Conservation (phyloP, 2,888 invertebrate genomes). For the Ectemnius cavifrons region DNA sequence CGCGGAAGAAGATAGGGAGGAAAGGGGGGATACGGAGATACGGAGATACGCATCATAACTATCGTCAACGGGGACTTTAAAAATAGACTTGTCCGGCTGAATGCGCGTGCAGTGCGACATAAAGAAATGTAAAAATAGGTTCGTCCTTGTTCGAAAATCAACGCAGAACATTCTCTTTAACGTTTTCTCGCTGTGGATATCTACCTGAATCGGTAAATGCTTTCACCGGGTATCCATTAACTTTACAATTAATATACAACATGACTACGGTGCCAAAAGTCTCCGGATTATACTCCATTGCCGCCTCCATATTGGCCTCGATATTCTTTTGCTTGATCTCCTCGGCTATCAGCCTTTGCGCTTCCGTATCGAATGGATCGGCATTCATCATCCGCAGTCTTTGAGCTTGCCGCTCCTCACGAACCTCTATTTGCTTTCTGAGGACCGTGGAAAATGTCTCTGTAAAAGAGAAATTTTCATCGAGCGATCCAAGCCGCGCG, state of each 20-base stretch:
- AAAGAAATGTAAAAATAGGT: conserved; percentile 46
- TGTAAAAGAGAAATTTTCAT: conserved; percentile 62
- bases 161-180: not conserved
- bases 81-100: conserved; percentile 49
- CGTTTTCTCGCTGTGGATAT: not conserved
- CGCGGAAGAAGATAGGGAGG: conserved; percentile 29
- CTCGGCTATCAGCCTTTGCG: conserved; percentile 96
- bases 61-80: conserved; percentile 50
- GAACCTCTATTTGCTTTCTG: conserved; percentile 89
- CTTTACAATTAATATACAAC: conserved; percentile 98
- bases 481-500: too few relatives aligned
- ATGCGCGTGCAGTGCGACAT: conserved; percentile 11
- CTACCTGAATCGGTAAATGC: conserved; percentile 98
- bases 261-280: conserved; percentile 98
- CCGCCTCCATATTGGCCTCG: conserved; percentile 98
- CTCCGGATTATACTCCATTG: conserved; percentile 99
- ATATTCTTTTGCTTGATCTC: conserved; percentile 97
- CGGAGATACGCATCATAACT: not conserved
- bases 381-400: conserved; percentile 93
- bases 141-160: conserved; percentile 13
- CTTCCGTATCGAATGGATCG: conserved; percentile 97
- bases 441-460: conserved; percentile 89
- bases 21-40: too few relatives aligned
- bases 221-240: conserved; percentile 97
- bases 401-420: conserved; percentile 90